Evolutionary conservation across 1,140 invertebrate genomes (phyloP), one percentile per base, ranked within the genome.

Genomic region (Formica selysi): DNA sequence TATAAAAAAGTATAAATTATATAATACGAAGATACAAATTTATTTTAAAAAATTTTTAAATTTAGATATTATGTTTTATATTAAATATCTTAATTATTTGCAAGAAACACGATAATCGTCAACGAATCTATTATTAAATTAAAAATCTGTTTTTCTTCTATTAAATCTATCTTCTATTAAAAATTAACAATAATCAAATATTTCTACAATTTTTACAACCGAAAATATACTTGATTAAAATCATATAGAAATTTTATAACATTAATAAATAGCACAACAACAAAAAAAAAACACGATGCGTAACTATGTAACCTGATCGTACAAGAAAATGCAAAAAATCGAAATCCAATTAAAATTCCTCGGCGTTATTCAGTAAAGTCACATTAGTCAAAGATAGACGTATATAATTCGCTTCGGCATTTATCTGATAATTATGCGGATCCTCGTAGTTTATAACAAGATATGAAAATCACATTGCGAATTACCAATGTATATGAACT

Each of bases 321-420:
- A 32, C 8, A 29, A 51, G 41, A 87, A 89, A 76, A 57, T 13
- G 44, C 38, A 83, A 19, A 62, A 85, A 78, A 87, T 85, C 29
- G 73, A 88, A 89, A 88, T 89, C 67, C 59, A 89, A 89, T 89
- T 89, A 88, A 89, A 73, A 89, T 88, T 89, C 80, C 87, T 85
- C 38, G 73, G 59, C 67, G 44, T 86, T 86, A 89, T 67, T 57
- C 51, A 85, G 51, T 38, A 51, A 29, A 13, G 51, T 76, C n/a
- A 51, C 57, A 76, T 88, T 87, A 87, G 48, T 88, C 78, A 83
- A 61, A 48, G 32, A 59, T 71, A 87, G 61, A 16, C 36, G 64
- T 65, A 41, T 71, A 41, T 41, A 70, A 79, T 54, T 74, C 54
- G 70, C 73, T 87, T 57, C 29, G 80, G 68, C 44, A 73, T 87